Evolutionary conservation across 23 tunicate species (phyloP), one percentile per base, ranked within the genome.

Genomic region (Phallusia fumigata): DNA sequence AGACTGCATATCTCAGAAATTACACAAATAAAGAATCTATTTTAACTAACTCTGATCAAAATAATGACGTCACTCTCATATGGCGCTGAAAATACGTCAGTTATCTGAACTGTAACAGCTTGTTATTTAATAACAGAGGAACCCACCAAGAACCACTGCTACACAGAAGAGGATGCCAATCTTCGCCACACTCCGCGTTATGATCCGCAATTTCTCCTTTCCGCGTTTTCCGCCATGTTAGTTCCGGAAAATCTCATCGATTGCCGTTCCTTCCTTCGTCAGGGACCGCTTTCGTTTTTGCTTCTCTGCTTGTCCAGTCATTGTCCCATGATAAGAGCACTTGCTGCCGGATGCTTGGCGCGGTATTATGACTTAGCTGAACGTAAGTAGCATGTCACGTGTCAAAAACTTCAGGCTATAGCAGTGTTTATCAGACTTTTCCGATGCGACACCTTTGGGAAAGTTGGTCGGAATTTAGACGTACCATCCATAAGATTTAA

Each of bases 191-290:
- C 69, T 31, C 86, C 78, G 11, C 32, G 74, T 30, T 88, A 88
- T 36, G 93, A 88, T 78, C 93, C 93, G 30, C 64, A 79, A 31
- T 88, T 83, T 73, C 35, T 88, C 0, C 80, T 88, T 24, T 72
- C 81, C 34, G 84, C 73, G 10, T 45, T 88, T 16, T 65, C 80
- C 19, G 0, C 79, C 31, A 31, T 88, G 45, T 36, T 88, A 47
- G 49, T 65, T 31, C 87, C 87, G 30, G 93, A 83, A 52, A 83
- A 88, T 76, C 80, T 83, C 24, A 30, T 88, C 64, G 93, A 88
- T 74, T 79, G 93, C 88, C 87, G 80, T 28, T 32, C 52, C 35
- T 83, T 88, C 33, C 53, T 84, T 24, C 76, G 52, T 2, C 82
- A 86, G 32, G 85, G 85, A 8, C 81, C 76, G 32, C 76, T 88